Conservation (phyloP, 2,113 vertebrate species). For the Paramormyrops kingsleyae region DNA sequence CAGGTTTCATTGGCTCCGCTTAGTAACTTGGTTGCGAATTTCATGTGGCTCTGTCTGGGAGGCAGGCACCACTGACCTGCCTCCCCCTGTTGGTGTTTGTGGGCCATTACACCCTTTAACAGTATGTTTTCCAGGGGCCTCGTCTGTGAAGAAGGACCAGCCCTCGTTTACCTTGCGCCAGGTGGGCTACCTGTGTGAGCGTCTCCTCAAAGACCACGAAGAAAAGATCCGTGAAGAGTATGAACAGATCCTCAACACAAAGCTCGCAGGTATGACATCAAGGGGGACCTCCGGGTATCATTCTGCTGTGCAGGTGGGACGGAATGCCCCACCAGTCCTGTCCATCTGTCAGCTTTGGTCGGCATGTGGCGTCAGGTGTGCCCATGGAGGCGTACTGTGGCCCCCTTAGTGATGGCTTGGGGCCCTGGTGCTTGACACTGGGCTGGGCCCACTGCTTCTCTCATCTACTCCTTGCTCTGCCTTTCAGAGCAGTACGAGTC, state of each 20-base stretch:
- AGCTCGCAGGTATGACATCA: constrained; percentile 70
- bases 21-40: neutral
- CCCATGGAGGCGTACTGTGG: neutral
- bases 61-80: neutral
- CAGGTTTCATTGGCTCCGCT: neutral
- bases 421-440: neutral
- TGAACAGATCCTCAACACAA: constrained; percentile 85
- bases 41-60: neutral
- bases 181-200: constrained; percentile 84
- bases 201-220: constrained; percentile 84
- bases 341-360: neutral
- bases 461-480: constrained; percentile 19
- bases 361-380: neutral
- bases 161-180: constrained; percentile 82
- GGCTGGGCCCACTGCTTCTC: neutral
- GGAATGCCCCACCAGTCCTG: neutral
- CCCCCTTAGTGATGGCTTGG: neutral
- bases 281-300: neutral
- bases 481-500: constrained; percentile 86
- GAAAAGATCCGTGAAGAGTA: constrained; percentile 87
- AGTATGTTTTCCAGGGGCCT: constrained; percentile 57
- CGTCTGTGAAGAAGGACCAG: constrained; percentile 75
- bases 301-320: neutral
- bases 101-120: neutral
- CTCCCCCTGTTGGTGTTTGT: neutral